Evolutionary conservation across 2,797 vertebrate genomes (phyloP), one percentile per base, ranked within the genome.

Genomic region (Clarias platycephalus): DNA sequence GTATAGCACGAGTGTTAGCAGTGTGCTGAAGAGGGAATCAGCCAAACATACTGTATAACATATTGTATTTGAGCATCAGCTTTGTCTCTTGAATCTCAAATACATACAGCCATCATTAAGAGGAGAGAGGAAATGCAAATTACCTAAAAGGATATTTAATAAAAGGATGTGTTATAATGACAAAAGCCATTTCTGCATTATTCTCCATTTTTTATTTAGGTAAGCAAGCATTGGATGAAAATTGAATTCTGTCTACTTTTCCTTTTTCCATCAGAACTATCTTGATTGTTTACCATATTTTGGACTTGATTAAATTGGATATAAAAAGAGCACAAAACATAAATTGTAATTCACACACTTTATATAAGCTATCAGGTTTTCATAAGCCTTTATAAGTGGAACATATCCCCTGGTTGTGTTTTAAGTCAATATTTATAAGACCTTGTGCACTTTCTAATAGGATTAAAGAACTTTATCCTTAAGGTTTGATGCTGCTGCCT

Each of bases 361-460:
- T 77, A 83, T 81, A 85, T 83, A 34, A 76, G 53, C 12, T 40
- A 60, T 40, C 53, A 77, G 53, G 88, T 89, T 92, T 88, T 80
- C 80, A 88, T 83, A 89, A 87, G 84, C 83, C 67, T 88, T 83
- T 75, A 87, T 87, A 90, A 89, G 74, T 88, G 83, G 74, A 83
- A 89, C 90, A 90, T 88, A 82, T 90, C 86, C 87, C 75, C 86
- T 53, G 66, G 83, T 87, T 83, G 68, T 88, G 76, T 84, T 87
- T 83, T 68, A 83, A 90, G 89, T 88, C 90, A 91, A 90, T 90
- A 90, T 85, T 89, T 88, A 76, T 76, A 34, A 89, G 79, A 86
- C 80, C 80, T 83, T 90, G 86, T 89, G 66, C 82, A 77, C 84
- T 87, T 90, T 89, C 71, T 88, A 88, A 90, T 84, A 87, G 81